Evolutionary conservation across 2,797 vertebrate species (phyloP).

Genomic region (Yasuhikotakia modesta): DNA sequence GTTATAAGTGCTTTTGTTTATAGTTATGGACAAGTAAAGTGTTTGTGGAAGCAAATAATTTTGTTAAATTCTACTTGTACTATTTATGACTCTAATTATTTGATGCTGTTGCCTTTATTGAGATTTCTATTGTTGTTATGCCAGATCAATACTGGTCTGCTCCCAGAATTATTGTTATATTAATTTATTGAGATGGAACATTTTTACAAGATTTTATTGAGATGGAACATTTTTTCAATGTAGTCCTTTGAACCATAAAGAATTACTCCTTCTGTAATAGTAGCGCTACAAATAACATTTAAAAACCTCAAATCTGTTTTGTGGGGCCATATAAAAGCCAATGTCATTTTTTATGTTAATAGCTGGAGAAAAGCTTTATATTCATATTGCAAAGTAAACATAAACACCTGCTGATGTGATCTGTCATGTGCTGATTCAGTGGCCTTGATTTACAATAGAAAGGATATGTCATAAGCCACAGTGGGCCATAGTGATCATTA

Average conservation of each 20-base stretch:
- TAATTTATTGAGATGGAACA: background rate
- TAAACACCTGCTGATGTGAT: conserved; percentile 10
- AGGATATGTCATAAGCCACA: background rate
- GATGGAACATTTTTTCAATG: too few relatives aligned
- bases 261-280: too few relatives aligned
- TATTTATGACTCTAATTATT: background rate
- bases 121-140: background rate
- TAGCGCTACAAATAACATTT: background rate
- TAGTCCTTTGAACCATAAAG: too few relatives aligned
- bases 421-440: conserved; percentile 15
- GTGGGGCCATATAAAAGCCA: background rate
- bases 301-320: background rate
- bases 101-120: background rate
- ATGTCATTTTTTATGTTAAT: background rate
- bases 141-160: background rate
- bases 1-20: too few relatives aligned
- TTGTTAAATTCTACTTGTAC: too few relatives aligned
- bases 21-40: too few relatives aligned
- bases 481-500: conserved; percentile 24
- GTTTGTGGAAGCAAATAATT: too few relatives aligned
- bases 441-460: conserved; percentile 14
- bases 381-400: too few relatives aligned
- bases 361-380: background rate
- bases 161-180: background rate
- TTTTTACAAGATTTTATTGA: too few relatives aligned